Evolutionary conservation across 2,113 vertebrate genomes (phyloP).

Genomic region (Corydoras sp.): DNA sequence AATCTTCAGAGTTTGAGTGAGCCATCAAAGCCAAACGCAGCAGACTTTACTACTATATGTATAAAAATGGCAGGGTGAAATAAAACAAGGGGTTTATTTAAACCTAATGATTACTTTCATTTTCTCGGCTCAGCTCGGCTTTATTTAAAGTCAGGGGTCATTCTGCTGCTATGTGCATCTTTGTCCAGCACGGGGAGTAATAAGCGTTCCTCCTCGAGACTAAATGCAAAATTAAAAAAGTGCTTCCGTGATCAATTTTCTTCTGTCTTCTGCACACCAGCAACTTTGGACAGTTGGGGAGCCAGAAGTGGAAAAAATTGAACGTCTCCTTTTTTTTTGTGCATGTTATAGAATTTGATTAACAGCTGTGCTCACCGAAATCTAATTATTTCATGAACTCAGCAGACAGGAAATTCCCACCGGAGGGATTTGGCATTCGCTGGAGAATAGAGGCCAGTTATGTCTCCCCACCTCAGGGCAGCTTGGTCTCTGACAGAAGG

Average conservation of each 20-base stretch:
- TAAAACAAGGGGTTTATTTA: not conserved
- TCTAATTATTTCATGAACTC: constrained; percentile 76
- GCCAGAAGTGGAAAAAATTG: too few relatives aligned
- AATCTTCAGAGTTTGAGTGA: constrained; percentile 22
- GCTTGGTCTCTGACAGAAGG: constrained; percentile 49
- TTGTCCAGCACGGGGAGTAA: constrained; percentile 53
- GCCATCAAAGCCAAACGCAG: constrained; percentile 25
- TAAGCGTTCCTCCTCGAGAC: constrained; percentile 72
- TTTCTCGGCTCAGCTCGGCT: too few relatives aligned
- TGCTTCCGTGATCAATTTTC: constrained; percentile 61
- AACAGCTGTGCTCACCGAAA: constrained; percentile 61
- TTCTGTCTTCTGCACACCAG: constrained; percentile 54
- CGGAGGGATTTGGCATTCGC: constrained; percentile 66
- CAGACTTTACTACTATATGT: too few relatives aligned
- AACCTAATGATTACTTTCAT: too few relatives aligned
- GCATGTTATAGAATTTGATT: constrained; percentile 70
- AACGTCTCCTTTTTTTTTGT: constrained; percentile 40
- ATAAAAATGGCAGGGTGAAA: not conserved
- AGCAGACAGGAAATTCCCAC: constrained; percentile 62
- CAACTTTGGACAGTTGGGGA: constrained; percentile 49
- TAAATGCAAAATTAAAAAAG: constrained; percentile 74
- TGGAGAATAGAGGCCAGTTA: constrained; percentile 58
- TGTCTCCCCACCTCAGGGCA: constrained; percentile 42
- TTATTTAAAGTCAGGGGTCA: constrained; percentile 20
- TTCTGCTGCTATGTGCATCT: constrained; percentile 63